These are phyloP conservation scores for Caiman crocodilus DNA, from an alignment of 2,797 vertebrate species.

Conservation along the genomic window DNA sequence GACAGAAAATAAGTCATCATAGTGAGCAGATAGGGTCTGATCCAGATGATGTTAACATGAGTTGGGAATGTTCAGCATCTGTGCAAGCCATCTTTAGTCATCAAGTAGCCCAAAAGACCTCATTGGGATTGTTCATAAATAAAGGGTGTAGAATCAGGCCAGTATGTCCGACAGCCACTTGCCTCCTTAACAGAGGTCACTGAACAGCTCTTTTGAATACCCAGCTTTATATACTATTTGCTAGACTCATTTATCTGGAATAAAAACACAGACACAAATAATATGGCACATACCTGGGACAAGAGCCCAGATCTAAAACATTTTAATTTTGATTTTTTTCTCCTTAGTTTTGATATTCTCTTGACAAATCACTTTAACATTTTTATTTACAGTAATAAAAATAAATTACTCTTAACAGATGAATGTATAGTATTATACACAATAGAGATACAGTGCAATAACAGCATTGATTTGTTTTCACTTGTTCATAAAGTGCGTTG, in stretches of 20 bases:
- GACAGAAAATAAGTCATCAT: neutral
- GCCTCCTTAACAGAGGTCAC: neutral
- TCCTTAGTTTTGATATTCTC: constrained; percentile 39
- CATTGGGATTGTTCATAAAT: neutral
- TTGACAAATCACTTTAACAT: constrained; percentile 74
- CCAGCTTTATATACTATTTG: neutral
- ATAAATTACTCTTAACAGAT: constrained; percentile 91
- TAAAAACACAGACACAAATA: constrained; percentile 2
- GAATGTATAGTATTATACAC: constrained; percentile 87
- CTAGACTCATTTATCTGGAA: neutral
- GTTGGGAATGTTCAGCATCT: neutral
- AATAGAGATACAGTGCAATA: constrained; percentile 92
- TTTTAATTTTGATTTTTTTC: constrained; percentile 33
- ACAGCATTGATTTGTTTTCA: constrained; percentile 80
- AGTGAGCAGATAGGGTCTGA: neutral
- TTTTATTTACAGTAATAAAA: constrained; percentile 93
- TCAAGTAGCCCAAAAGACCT: neutral
- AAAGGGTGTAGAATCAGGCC: neutral
- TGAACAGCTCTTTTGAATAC: neutral
- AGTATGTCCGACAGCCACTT: neutral
- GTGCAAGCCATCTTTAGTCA: neutral
- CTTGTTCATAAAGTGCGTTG: constrained; percentile 77
- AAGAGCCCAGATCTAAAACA: constrained; percentile 50
- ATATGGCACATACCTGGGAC: constrained; percentile 62
- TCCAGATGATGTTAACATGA: neutral